Base-by-base conservation (phyloP, 2,888 invertebrate genomes). In the Apomyelois bistriatella region DNA sequence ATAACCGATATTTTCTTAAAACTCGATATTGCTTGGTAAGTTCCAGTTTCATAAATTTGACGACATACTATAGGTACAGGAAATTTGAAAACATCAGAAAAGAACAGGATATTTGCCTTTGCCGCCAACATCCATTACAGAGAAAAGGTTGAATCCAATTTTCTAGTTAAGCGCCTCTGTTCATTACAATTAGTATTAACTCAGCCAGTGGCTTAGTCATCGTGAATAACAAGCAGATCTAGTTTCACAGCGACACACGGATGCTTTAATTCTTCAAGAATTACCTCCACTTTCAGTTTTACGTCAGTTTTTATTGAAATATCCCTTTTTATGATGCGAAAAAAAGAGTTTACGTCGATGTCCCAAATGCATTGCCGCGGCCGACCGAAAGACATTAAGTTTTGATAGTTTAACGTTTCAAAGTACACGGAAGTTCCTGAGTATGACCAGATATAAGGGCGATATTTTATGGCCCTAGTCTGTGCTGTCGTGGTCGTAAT, bases 171-270 rank as follows among this genome's bases (percentile, higher is more conserved):
- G 36, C 42, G 15, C 12, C 22, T 22, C 3, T 52, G 35, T 8
- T 43, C 52, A 52, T 52, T 12, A 51, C 50, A 41, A 51, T 35
- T 43, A 43, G 43, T 13, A 32, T 43, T 9, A 51, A 43, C 51
- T 22, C 50, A 10, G 12, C 28, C 38, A 43, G 12, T 22, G 35
- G 51, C 42, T 35, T 51, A 35, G 42, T 51, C 51, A 51, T 46
- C 51, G 42, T 13, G 43, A 43, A 52, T 52, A 37, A 52, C 42
- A 36, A 52, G 43, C n/a, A 52, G 52, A 49, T 52, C 52, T 52
- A 43, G 43, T 28, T 52, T 36, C 36, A 30, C 32, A 35, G 12
- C 1, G 43, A 52, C 15, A 52, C 28, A 15, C 52, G 52, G 52
- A 52, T 43, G 42, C 42, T 42, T 42, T 22, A 51, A 43, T 43